A percentile compares a stretch with the other conserved stretches of the same genome.
Conservation (phyloP, 1,140 invertebrate species). For the Ceratina calcarata region DNA sequence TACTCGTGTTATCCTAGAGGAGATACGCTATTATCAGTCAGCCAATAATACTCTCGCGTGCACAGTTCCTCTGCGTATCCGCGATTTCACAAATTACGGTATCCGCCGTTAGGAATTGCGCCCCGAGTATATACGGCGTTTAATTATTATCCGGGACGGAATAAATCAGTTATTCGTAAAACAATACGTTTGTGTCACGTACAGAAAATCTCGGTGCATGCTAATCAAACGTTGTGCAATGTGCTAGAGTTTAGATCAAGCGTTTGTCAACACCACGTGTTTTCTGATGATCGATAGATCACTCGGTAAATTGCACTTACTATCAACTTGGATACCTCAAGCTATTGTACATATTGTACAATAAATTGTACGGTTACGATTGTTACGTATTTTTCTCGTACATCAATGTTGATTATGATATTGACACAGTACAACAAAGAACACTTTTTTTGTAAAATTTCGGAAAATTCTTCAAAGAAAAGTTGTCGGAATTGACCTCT, state of each 20-base stretch:
- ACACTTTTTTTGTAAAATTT: too few species aligned
- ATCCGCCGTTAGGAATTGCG: slow-evolving; percentile 22
- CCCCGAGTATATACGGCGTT: slow-evolving; percentile 6
- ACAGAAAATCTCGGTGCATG: slow-evolving; percentile 1
- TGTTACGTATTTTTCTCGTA: too few species aligned
- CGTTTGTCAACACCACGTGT: slow-evolving; percentile 19
- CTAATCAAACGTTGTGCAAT: slow-evolving; percentile 28
- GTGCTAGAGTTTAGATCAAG: too few species aligned
- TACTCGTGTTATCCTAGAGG: slow-evolving; percentile 15
- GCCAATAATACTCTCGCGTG: slow-evolving; percentile 33
- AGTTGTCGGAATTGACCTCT: too few species aligned
- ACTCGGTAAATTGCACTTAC: neutral
- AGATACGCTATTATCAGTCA: slow-evolving; percentile 20
- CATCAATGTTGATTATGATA: too few species aligned
- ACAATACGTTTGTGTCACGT: neutral
- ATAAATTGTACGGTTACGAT: too few species aligned
- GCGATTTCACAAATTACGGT: slow-evolving; percentile 19
- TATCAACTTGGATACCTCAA: neutral
- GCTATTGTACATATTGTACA: too few species aligned
- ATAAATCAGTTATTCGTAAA: slow-evolving; percentile 26
- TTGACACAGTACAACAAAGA: too few species aligned
- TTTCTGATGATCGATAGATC: slow-evolving; percentile 31
- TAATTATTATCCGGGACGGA: slow-evolving; percentile 30
- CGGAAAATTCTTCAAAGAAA: too few species aligned
- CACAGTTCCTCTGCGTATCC: neutral